These are phyloP conservation scores for Dryadula phaetusa DNA, from an alignment of 2,888 invertebrate genomes.

Conservation along the genomic window DNA sequence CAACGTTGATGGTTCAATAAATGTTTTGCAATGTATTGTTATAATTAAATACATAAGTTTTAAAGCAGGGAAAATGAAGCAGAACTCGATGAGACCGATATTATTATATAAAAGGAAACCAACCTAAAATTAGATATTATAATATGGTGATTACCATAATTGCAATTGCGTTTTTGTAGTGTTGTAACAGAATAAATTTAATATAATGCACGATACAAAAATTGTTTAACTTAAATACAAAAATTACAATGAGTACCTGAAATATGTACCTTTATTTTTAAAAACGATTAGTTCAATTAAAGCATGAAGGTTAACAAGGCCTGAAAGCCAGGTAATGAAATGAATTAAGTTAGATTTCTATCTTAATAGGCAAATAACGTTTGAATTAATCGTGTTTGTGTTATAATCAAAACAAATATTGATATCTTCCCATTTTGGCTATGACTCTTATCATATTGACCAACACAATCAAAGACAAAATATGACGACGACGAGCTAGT, in stretches of 20 bases:
- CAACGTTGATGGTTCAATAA: slow-evolving; percentile 8
- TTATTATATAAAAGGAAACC: slow-evolving; percentile 24
- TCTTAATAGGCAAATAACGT: slow-evolving; percentile 19
- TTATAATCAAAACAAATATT: slow-evolving; percentile 29
- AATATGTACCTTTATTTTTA: slow-evolving; percentile 9
- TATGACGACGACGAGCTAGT: slow-evolving; percentile 58
- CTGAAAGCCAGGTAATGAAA: slow-evolving; percentile 28
- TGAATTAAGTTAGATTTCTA: slow-evolving; percentile 16
- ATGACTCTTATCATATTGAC: slow-evolving; percentile 53
- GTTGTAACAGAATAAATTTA: slow-evolving; percentile 4
- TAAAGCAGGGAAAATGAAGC: background rate
- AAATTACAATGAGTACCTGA: background rate
- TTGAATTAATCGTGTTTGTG: background rate
- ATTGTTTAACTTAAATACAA: background rate
- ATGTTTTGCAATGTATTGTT: slow-evolving; percentile 3
- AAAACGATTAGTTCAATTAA: slow-evolving; percentile 29
- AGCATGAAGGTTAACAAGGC: slow-evolving; percentile 33
- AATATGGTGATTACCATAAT: slow-evolving; percentile 6
- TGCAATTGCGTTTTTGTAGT: background rate
- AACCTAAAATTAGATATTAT: slow-evolving; percentile 4
- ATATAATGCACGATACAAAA: background rate
- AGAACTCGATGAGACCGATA: background rate
- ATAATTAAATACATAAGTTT: background rate
- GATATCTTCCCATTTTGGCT: slow-evolving; percentile 37
- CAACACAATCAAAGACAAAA: slow-evolving; percentile 53